Evolutionary conservation across 2,113 vertebrate species (phyloP).

Genomic region (Cnemophilus loriae): DNA sequence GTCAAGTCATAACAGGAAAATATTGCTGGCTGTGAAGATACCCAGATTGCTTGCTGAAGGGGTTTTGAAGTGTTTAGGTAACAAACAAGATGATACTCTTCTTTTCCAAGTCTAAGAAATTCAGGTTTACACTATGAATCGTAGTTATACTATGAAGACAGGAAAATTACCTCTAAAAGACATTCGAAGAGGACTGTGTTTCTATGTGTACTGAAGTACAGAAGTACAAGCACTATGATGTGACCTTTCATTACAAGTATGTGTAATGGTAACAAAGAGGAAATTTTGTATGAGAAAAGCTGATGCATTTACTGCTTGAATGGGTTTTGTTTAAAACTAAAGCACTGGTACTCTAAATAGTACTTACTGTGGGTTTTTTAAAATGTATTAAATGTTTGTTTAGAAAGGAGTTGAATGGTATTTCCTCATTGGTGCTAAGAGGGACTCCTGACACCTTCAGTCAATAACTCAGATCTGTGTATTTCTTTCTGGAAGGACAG

Average conservation of each 20-base stretch:
- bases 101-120: neutral
- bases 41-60: neutral
- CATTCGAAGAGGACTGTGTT: neutral
- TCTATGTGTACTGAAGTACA: neutral
- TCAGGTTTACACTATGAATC: neutral
- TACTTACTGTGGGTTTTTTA: neutral
- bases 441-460: neutral
- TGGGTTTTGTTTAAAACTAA: neutral
- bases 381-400: neutral
- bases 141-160: neutral
- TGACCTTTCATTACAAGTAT: neutral
- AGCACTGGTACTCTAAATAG: neutral
- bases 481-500: neutral
- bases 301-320: neutral
- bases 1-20: neutral
- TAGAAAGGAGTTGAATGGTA: neutral
- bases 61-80: neutral
- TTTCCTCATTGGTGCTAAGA: rapidly evolving
- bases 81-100: neutral
- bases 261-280: neutral
- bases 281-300: neutral
- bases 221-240: neutral
- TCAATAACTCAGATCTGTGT: neutral
- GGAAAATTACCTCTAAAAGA: neutral
- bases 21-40: neutral